These are phyloP conservation scores for Stomatorhinus ivindoensis DNA, from an alignment of 2,113 vertebrate species.

Conservation along the genomic window DNA sequence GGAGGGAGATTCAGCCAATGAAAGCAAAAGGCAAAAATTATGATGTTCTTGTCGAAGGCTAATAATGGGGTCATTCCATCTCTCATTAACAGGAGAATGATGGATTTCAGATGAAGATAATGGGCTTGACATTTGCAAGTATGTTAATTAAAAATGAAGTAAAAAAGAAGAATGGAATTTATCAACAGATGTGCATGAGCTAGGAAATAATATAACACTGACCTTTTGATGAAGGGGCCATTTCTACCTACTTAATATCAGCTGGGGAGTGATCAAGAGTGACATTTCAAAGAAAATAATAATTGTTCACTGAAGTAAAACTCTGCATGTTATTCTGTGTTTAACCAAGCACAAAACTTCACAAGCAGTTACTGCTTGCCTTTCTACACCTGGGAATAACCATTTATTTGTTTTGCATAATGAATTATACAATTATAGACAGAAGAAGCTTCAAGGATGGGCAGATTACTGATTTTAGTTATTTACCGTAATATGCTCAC, in stretches of 20 bases:
- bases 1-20: neutral
- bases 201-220: neutral
- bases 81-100: neutral
- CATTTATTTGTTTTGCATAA: neutral
- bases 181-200: neutral
- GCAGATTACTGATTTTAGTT: neutral
- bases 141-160: neutral
- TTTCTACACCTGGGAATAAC: neutral
- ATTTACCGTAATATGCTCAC: neutral
- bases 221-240: neutral
- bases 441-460: neutral
- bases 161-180: neutral
- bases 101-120: neutral
- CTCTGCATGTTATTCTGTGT: neutral
- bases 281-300: neutral
- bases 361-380: neutral
- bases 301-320: neutral
- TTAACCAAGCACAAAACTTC: neutral
- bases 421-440: constrained; percentile 9
- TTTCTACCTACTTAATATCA: neutral
- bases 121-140: neutral
- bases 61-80: neutral
- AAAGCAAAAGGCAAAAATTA: neutral
- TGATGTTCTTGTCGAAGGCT: neutral
- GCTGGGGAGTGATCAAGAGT: neutral